Percentiles rank a stretch among this genome's conserved stretches.
phyloP scores from a whole-genome alignment of 1,140 invertebrate genomes.

The Papilio xuthus region DNA sequence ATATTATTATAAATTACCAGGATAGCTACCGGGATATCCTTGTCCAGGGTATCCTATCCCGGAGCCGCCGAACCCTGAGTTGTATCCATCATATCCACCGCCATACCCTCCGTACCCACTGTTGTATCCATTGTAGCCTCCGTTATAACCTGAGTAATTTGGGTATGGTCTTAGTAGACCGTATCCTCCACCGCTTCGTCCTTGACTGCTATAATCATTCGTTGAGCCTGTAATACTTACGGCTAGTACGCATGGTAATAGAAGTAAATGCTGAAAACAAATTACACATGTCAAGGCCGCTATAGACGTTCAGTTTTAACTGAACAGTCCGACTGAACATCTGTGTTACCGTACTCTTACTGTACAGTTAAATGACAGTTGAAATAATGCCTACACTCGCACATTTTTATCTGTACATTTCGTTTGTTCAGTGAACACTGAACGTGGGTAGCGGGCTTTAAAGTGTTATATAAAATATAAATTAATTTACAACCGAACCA shows the following conservation, averaged over 20 bases:
- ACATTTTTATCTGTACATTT: too few relatives aligned
- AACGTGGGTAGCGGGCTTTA: too few relatives aligned
- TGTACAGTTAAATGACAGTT: too few relatives aligned
- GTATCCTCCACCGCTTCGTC: conserved; percentile 58
- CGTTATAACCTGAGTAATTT: conserved; percentile 45
- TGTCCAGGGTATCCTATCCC: conserved; percentile 24
- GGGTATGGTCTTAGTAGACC: conserved; percentile 62
- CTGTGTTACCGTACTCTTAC: too few relatives aligned
- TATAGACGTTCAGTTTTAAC: too few relatives aligned
- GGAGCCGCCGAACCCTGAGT: conserved; percentile 27
- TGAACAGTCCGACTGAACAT: too few relatives aligned
- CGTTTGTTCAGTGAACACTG: too few relatives aligned
- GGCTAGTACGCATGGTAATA: conserved; percentile 55
- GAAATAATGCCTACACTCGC: too few relatives aligned
- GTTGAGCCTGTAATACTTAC: conserved; percentile 47
- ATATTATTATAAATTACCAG: background rate
- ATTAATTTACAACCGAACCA: too few relatives aligned
- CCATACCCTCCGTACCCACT: conserved; percentile 56
- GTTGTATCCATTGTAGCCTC: conserved; percentile 44
- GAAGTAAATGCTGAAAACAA: conserved; percentile 60
- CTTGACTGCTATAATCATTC: conserved; percentile 47
- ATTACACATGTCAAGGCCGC: background rate
- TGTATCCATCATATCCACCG: conserved; percentile 42
- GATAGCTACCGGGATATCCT: conserved; percentile 26
- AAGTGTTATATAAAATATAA: too few relatives aligned